Conservation (phyloP, 2,113 vertebrate genomes). For the Synodontis membranacea region DNA sequence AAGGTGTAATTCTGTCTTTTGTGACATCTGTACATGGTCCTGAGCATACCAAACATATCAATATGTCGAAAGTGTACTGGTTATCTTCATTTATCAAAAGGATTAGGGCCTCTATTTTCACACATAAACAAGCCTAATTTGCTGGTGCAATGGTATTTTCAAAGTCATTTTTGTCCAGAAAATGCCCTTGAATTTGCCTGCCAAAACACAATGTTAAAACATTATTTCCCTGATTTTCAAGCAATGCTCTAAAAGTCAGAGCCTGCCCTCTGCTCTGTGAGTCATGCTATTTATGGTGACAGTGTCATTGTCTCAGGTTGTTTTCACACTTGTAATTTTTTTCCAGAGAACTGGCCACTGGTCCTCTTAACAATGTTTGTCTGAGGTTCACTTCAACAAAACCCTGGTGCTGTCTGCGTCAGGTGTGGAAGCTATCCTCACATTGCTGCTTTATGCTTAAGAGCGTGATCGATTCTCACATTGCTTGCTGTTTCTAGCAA, state of each 20-base stretch:
- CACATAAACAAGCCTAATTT: neutral
- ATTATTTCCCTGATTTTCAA: neutral
- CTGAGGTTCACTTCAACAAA: neutral
- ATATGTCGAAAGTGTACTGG: neutral
- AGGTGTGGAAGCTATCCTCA: neutral
- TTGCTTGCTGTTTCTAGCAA: neutral
- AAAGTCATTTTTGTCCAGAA: neutral
- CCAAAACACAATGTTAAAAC: constrained; percentile 8
- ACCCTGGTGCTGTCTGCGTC: neutral
- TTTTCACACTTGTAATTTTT: neutral
- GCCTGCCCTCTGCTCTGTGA: constrained; percentile 1
- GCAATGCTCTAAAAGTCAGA: constrained; percentile 16
- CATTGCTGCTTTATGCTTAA: neutral
- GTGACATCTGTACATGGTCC: neutral
- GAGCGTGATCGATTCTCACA: neutral
- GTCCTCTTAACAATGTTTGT: neutral
- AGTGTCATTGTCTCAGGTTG: constrained; percentile 5
- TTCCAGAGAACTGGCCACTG: neutral
- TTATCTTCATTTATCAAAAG: neutral
- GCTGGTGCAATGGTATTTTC: constrained; percentile 4
- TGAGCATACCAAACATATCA: neutral
- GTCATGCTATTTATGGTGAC: constrained; percentile 22
- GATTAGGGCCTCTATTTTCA: neutral
- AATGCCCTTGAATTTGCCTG: neutral
- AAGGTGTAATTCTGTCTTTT: neutral